These are phyloP conservation scores for Eupithecia inturbata DNA, from an alignment of 2,888 invertebrate genomes.

Conservation along the genomic window DNA sequence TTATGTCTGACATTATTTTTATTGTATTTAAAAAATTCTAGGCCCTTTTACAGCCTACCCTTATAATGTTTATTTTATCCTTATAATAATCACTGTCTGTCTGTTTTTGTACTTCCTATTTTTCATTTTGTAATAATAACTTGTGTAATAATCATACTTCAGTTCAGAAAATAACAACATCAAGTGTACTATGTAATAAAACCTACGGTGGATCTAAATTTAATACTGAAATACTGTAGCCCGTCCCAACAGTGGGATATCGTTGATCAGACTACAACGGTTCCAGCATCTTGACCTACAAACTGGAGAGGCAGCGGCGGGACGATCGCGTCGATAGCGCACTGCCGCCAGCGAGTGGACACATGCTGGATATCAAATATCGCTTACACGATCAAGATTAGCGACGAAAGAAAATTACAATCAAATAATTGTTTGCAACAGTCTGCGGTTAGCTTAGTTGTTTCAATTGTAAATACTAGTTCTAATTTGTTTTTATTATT, in stretches of 20 bases:
- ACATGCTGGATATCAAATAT: slow-evolving; percentile 2
- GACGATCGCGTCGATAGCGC: slow-evolving; percentile 74
- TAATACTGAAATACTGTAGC: neutral
- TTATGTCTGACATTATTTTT: neutral
- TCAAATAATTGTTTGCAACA: too few relatives aligned
- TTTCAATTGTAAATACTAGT: too few relatives aligned
- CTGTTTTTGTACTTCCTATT: neutral
- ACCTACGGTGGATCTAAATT: neutral
- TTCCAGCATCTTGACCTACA: slow-evolving; percentile 30
- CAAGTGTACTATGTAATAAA: neutral
- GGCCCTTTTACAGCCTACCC: neutral
- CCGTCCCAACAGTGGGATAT: slow-evolving; percentile 9
- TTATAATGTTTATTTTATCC: too few relatives aligned
- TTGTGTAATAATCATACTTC: neutral
- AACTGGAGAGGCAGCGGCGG: slow-evolving; percentile 43
- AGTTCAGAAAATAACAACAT: neutral
- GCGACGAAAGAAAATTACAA: neutral
- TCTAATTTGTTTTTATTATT: too few relatives aligned
- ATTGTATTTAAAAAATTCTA: too few relatives aligned
- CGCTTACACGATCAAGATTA: neutral
- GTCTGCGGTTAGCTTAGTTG: too few relatives aligned
- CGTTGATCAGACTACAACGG: slow-evolving; percentile 49
- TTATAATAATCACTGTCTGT: neutral
- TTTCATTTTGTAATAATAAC: too few relatives aligned
- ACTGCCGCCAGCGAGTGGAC: slow-evolving; percentile 45